Conservation (phyloP, 1,140 invertebrate genomes). For the Trialeurodes vaporariorum region DNA sequence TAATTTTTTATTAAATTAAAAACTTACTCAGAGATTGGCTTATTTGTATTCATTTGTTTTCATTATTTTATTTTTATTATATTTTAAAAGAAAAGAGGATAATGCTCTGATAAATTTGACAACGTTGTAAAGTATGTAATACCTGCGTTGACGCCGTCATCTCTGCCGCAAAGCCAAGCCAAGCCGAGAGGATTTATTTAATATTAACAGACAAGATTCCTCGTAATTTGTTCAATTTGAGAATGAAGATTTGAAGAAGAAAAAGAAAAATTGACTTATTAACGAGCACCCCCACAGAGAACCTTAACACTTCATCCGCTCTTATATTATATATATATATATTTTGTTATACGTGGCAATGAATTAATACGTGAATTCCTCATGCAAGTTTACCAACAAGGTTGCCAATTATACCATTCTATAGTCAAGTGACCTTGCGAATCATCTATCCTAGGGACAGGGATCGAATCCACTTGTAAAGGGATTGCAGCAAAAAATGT, state of each 20-base stretch:
- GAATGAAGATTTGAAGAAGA: not conserved
- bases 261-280: not conserved
- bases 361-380: not conserved
- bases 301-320: not conserved
- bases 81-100: too few species aligned
- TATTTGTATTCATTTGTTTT: too few species aligned
- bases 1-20: too few species aligned
- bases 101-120: too few species aligned
- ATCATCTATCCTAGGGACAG: too few species aligned
- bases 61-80: too few species aligned
- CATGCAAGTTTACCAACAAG: not conserved
- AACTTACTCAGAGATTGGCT: too few species aligned
- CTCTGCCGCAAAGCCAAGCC: too few species aligned
- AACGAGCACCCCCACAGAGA: not conserved
- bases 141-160: not conserved
- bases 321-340: not conserved
- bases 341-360: not conserved
- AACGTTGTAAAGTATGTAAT: too few species aligned
- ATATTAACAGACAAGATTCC: not conserved
- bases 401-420: not conserved
- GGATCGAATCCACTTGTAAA: too few species aligned
- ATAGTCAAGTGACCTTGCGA: too few species aligned
- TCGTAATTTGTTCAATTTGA: slow-evolving; percentile 1
- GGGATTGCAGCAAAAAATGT: too few species aligned
- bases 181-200: not conserved